Percentiles rank a stretch among this genome's conserved stretches.
These are phyloP conservation scores for Cosmorhoe ocellata DNA, from an alignment of 2,888 invertebrate genomes.

Conservation along the genomic window DNA sequence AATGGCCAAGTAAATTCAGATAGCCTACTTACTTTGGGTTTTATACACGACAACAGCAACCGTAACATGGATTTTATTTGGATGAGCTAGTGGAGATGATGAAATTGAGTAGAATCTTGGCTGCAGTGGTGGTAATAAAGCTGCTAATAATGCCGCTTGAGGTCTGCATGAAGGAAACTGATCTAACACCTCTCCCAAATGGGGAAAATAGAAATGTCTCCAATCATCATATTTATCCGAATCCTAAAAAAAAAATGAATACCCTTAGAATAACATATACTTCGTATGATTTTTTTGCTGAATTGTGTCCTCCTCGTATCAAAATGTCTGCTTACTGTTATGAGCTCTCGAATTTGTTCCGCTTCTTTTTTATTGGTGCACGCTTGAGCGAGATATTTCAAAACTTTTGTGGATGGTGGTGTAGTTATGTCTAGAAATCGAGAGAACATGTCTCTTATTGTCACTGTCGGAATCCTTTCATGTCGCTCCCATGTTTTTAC, in stretches of 20 bases:
- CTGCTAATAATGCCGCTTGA: conserved; percentile 90
- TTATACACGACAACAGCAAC: conserved; percentile 94
- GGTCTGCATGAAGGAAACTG: conserved; percentile 94
- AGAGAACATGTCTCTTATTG: conserved; percentile 87
- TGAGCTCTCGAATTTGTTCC: conserved; percentile 85
- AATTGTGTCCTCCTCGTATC: neutral
- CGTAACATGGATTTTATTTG: conserved; percentile 92
- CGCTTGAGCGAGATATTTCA: conserved; percentile 90
- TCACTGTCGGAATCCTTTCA: conserved; percentile 89
- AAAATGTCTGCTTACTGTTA: conserved; percentile 82
- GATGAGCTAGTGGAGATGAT: conserved; percentile 89
- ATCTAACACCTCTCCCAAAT: conserved; percentile 92
- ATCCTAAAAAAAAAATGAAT: conserved; percentile 79
- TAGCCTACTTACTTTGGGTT: conserved; percentile 85
- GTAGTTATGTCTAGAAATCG: conserved; percentile 95
- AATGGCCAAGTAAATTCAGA: neutral
- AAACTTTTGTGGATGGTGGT: conserved; percentile 92
- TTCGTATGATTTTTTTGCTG: too few species aligned
- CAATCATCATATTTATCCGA: conserved; percentile 95
- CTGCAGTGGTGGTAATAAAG: conserved; percentile 91
- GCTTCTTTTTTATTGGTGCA: conserved; percentile 89
- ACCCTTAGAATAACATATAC: too few species aligned
- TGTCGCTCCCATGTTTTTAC: conserved; percentile 93
- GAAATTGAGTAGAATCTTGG: conserved; percentile 97
- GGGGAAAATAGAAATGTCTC: conserved; percentile 92